phyloP scores from a whole-genome alignment of 1,140 invertebrate genomes.

The Ceratosolen solmsi region DNA sequence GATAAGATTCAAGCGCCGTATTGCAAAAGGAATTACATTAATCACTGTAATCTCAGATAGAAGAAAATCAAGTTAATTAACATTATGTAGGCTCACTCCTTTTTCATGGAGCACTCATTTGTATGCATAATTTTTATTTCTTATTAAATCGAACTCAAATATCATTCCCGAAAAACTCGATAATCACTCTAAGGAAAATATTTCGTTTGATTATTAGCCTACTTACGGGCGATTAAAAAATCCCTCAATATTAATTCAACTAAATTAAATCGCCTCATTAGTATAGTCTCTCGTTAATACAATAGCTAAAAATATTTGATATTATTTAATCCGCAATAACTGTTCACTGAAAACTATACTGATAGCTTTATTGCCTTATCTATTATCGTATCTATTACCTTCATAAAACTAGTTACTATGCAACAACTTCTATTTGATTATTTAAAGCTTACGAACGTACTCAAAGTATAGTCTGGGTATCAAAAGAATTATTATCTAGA shows the following conservation, averaged over 20 bases:
- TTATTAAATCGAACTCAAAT: neutral
- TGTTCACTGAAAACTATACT: neutral
- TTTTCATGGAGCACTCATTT: neutral
- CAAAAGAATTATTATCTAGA: neutral
- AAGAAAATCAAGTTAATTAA: conserved; percentile 5
- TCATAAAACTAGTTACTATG: neutral
- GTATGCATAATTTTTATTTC: neutral
- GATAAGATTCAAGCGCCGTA: neutral
- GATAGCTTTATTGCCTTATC: neutral
- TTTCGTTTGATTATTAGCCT: neutral
- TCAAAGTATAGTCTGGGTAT: neutral
- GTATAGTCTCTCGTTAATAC: too few relatives aligned
- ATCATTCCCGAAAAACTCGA: neutral
- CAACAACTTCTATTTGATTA: neutral
- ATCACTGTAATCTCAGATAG: neutral
- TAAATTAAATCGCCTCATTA: neutral
- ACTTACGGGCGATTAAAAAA: neutral
- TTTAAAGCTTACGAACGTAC: neutral
- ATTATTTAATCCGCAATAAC: neutral
- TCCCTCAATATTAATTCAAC: too few relatives aligned
- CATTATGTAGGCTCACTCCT: neutral
- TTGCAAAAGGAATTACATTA: neutral
- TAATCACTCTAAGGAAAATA: neutral
- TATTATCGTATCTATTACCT: conserved; percentile 7
- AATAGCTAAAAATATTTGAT: neutral